Percentiles rank a stretch among this genome's conserved stretches.
Conservation (phyloP, 2,888 invertebrate species). For the Nomada ruficornis region DNA sequence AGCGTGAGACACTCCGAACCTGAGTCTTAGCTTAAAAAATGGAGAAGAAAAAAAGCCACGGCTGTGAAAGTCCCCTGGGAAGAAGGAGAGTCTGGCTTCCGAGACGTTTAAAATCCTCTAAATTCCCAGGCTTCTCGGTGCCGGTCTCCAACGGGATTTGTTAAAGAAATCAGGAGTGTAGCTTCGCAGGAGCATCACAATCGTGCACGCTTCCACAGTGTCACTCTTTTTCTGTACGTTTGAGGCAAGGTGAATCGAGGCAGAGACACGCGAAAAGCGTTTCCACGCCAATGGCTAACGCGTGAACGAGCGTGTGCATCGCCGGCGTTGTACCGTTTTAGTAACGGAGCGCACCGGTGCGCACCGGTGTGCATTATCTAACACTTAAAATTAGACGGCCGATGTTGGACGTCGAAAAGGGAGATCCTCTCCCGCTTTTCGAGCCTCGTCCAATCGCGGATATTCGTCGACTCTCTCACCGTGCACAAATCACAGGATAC, state of each 20-base stretch:
- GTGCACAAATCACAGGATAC: background rate
- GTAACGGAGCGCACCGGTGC: conserved; percentile 70
- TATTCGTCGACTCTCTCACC: conserved; percentile 29
- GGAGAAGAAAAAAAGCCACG: background rate
- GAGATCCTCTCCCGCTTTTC: conserved; percentile 44
- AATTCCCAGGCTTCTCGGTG: conserved; percentile 2
- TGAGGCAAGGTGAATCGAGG: conserved; percentile 23
- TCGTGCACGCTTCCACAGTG: conserved; percentile 1
- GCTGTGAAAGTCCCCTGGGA: background rate
- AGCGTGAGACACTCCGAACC: background rate
- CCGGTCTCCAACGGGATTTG: conserved; percentile 20
- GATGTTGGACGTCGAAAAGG: conserved; percentile 69
- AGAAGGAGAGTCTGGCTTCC: background rate
- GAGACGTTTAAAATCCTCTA: conserved; percentile 16
- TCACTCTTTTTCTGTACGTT: background rate
- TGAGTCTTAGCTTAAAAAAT: background rate
- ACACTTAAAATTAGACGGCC: conserved; percentile 83
- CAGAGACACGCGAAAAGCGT: background rate
- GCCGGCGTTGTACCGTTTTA: conserved; percentile 69
- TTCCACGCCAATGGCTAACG: conserved; percentile 51
- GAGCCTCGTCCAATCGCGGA: conserved; percentile 28
- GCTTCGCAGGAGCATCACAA: background rate
- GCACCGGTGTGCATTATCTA: conserved; percentile 81
- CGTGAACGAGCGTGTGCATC: conserved; percentile 50
- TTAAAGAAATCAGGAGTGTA: conserved; percentile 18